These are phyloP conservation scores for Steinernema hermaphroditum DNA, from an alignment of 2,888 invertebrate species.

Conservation along the genomic window DNA sequence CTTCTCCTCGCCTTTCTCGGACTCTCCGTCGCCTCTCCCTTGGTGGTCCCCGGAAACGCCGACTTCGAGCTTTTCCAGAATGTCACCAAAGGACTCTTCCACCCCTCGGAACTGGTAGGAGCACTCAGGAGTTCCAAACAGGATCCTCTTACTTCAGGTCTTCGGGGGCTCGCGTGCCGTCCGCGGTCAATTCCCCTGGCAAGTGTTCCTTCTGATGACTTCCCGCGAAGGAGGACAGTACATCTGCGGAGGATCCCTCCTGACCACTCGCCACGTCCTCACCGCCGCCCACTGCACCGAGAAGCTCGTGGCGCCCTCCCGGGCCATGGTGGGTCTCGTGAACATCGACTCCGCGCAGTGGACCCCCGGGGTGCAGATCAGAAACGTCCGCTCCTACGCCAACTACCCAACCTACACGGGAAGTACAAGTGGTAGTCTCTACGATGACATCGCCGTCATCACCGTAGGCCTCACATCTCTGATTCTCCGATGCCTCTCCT, in stretches of 20 bases:
- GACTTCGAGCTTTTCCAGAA: background rate
- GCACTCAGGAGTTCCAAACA: background rate
- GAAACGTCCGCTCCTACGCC: background rate
- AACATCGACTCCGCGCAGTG: background rate
- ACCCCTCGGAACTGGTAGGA: slow-evolving; percentile 4
- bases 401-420: background rate
- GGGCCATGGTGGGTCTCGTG: background rate
- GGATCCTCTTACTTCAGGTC: background rate
- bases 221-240: background rate
- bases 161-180: background rate
- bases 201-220: background rate
- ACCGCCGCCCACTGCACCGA: slow-evolving; percentile 24
- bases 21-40: background rate
- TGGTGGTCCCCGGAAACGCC: background rate
- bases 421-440: background rate
- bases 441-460: slow-evolving; percentile 9
- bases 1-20: slow-evolving; percentile 4
- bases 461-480: background rate
- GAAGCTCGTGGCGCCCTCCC: background rate
- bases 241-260: slow-evolving; percentile 7
- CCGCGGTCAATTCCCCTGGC: slow-evolving; percentile 1
- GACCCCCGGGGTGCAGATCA: slow-evolving; percentile 7
- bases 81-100: background rate
- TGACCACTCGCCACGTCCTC: background rate
- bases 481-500: too few species aligned